Percentiles rank a stretch among this genome's conserved stretches.
These are phyloP conservation scores for Tethya wilhelma DNA, from an alignment of 37 sponge, comb jelly and placozoan species.

Conservation along the genomic window DNA sequence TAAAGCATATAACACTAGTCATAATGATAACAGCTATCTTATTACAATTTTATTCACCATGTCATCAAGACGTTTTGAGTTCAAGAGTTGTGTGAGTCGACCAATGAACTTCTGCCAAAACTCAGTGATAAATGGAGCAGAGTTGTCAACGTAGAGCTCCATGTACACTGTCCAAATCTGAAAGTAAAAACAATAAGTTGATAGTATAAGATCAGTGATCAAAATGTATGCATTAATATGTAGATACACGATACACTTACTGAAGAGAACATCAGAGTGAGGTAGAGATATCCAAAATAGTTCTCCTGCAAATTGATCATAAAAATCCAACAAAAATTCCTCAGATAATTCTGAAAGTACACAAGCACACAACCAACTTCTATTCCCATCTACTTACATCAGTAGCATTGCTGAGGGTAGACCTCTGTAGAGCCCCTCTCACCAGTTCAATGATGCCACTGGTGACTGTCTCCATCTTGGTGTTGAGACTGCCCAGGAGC, in stretches of 20 bases:
- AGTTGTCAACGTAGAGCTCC: conserved; percentile 32
- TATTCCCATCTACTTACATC: not conserved
- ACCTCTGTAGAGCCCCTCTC: conserved; percentile 16
- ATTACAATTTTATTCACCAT: no score
- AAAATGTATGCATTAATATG: not conserved
- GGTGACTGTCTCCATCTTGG: conserved; percentile 11
- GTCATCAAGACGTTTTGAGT: not conserved
- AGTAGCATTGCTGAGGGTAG: not conserved
- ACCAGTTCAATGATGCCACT: conserved; percentile 1
- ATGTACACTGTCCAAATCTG: conserved; percentile 62
- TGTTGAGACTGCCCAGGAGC: conserved; percentile 26
- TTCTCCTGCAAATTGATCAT: not conserved
- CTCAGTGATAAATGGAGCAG: not conserved
- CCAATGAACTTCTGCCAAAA: conserved; percentile 42
- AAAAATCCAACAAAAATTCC: not conserved
- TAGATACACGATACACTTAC: no score
- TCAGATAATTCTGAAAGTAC: not conserved
- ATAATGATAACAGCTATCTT: not conserved
- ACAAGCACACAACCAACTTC: not conserved
- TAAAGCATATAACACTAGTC: not conserved
- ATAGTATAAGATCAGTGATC: not conserved
- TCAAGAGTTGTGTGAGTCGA: not conserved
- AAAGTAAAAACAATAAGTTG: not conserved
- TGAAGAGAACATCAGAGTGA: conserved; percentile 19
- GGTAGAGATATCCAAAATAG: not conserved